Percentiles rank a stretch among this genome's conserved stretches.
These are phyloP conservation scores for Morpho deidamia DNA, from an alignment of 2,888 invertebrate species.

Conservation along the genomic window DNA sequence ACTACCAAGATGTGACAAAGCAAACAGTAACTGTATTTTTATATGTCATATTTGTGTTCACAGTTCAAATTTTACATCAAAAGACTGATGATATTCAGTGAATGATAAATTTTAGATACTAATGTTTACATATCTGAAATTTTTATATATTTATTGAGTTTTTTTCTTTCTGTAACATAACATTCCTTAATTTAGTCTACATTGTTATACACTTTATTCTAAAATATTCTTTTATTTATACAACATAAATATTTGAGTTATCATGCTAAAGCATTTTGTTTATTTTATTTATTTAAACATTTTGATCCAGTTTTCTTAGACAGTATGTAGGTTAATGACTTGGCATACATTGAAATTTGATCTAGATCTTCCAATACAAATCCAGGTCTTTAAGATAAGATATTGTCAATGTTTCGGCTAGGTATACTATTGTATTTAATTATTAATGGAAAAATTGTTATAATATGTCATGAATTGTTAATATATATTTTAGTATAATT, in stretches of 20 bases:
- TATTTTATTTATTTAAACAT: constrained; percentile 3
- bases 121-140: constrained; percentile 26
- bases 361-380: constrained; percentile 1
- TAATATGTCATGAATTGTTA: not conserved
- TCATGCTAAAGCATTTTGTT: constrained; percentile 12
- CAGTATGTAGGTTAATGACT: constrained; percentile 2
- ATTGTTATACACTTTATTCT: constrained; percentile 15
- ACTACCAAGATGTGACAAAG: constrained; percentile 72
- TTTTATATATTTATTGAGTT: constrained; percentile 1
- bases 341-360: not conserved
- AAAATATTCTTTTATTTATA: constrained; percentile 12
- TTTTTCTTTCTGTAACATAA: constrained; percentile 9
- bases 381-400: constrained; percentile 5
- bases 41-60: constrained; percentile 30
- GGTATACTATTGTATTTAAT: not conserved
- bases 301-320: constrained; percentile 1
- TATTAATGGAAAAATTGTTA: too few species aligned
- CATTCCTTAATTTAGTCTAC: constrained; percentile 22
- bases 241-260: constrained; percentile 10
- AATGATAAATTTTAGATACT: constrained; percentile 17
- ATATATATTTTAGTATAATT: constrained; percentile 1
- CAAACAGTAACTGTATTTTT: constrained; percentile 28
- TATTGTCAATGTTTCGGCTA: not conserved
- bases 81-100: constrained; percentile 37
- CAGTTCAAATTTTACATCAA: constrained; percentile 25